A percentile compares a stretch with the other conserved stretches of the same genome.
These are phyloP conservation scores for Pyxicephalus adspersus DNA, from an alignment of 2,113 vertebrate genomes.

Conservation along the genomic window DNA sequence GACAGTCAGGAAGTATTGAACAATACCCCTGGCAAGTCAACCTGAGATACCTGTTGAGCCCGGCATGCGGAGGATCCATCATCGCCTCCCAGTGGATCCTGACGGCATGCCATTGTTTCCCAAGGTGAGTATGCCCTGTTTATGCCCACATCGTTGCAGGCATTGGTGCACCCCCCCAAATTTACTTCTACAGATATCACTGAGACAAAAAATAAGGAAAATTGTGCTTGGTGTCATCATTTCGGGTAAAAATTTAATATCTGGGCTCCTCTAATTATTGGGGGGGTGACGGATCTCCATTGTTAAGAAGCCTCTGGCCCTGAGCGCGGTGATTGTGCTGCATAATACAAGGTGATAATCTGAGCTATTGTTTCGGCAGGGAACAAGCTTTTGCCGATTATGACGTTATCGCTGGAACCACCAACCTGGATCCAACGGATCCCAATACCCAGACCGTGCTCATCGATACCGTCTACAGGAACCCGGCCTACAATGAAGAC, in stretches of 20 bases:
- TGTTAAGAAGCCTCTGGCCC: too few species aligned
- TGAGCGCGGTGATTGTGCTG: too few species aligned
- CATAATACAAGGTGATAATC: too few species aligned
- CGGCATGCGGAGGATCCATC: constrained; percentile 27
- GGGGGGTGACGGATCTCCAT: too few species aligned
- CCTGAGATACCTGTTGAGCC: neutral
- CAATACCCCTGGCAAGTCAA: constrained; percentile 16
- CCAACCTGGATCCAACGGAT: neutral
- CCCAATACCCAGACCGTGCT: neutral
- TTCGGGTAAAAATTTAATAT: too few species aligned
- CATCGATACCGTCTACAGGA: neutral
- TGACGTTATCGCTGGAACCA: neutral
- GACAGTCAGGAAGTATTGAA: neutral
- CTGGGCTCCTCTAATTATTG: too few species aligned
- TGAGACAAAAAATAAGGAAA: neutral
- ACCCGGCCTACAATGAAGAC: neutral
- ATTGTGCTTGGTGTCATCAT: too few species aligned
- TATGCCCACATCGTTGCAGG: too few species aligned
- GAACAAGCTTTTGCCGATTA: neutral
- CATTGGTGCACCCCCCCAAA: neutral
- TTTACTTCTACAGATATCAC: neutral
- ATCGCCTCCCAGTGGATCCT: neutral
- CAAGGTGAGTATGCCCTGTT: neutral
- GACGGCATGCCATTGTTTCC: constrained; percentile 37
- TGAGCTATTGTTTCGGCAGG: neutral